Base-by-base conservation (phyloP, 1,140 invertebrate species). In the Mercenaria mercenaria region DNA sequence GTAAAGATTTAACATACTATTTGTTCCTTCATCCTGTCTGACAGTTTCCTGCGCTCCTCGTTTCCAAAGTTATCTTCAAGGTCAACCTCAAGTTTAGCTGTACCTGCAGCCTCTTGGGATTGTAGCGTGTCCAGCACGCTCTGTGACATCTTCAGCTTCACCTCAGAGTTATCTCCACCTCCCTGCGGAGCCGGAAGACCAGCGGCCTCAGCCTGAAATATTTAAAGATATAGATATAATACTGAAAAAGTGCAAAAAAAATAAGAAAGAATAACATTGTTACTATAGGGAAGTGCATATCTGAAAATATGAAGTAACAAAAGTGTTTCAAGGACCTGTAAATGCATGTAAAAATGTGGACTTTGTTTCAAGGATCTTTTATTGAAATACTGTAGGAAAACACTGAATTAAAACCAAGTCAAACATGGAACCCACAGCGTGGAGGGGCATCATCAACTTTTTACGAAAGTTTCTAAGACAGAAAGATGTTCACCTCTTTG, bases 401-500 rank as follows among this genome's bases (percentile, higher is more conserved):
- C n/a, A n/a, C n/a, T n/a, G n/a, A n/a, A n/a, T n/a, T n/a, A n/a
- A n/a, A n/a, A n/a, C n/a, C n/a, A n/a, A n/a, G n/a, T n/a, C n/a
- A n/a, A n/a, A n/a, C n/a, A n/a, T n/a, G n/a, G n/a, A n/a, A n/a
- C n/a, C n/a, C n/a, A n/a, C n/a, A n/a, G n/a, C n/a, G n/a, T n/a
- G n/a, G n/a, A n/a, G n/a, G n/a, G n/a, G n/a, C n/a, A n/a, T n/a
- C n/a, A n/a, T n/a, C n/a, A n/a, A n/a, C n/a, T n/a, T n/a, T n/a
- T n/a, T n/a, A n/a, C n/a, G n/a, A n/a, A n/a, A n/a, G n/a, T n/a
- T n/a, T n/a, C n/a, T n/a, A n/a, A n/a, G n/a, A n/a, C n/a, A n/a
- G n/a, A n/a, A n/a, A n/a, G n/a, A n/a, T n/a, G n/a, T 61, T 72
- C 61, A 95, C 95, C 93, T 95, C 94, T 81, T 90, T 88, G 34